Evolutionary conservation across 2,797 vertebrate genomes (phyloP).

Genomic region (Microchirus variegatus): DNA sequence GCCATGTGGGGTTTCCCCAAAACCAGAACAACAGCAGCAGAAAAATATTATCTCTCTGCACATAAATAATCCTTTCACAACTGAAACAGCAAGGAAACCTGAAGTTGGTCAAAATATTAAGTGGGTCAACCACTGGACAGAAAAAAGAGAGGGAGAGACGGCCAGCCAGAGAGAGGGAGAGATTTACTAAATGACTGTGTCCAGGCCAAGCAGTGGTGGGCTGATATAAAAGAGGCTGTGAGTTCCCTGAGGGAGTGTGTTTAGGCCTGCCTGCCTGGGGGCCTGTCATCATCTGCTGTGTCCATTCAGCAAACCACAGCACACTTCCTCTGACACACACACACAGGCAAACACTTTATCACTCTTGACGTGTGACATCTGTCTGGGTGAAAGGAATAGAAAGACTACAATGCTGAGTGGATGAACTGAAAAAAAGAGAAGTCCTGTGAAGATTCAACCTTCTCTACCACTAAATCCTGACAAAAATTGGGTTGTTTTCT

Average conservation of each 20-base stretch:
- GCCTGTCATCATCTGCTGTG: slow-evolving; percentile 42
- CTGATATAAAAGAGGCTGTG: slow-evolving; percentile 44
- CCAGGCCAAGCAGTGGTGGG: slow-evolving; percentile 32
- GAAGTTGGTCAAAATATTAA: slow-evolving; percentile 42
- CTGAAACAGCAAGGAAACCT: slow-evolving; percentile 48
- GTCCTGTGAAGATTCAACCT: slow-evolving; percentile 1
- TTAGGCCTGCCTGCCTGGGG: slow-evolving; percentile 39
- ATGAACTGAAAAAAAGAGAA: slow-evolving; percentile 3
- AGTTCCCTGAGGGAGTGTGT: slow-evolving; percentile 43
- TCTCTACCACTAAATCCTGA: neutral
- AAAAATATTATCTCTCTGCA: slow-evolving; percentile 27
- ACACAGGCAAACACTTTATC: slow-evolving; percentile 1
- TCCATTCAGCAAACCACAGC: slow-evolving; percentile 60
- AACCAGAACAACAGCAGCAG: slow-evolving; percentile 31
- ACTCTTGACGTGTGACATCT: slow-evolving; percentile 28
- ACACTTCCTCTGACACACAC: slow-evolving; percentile 44
- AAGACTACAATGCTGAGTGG: slow-evolving; percentile 2
- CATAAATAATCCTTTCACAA: slow-evolving; percentile 43
- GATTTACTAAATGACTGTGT: slow-evolving; percentile 43
- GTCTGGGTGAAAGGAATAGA: slow-evolving; percentile 37
- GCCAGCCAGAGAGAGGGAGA: slow-evolving; percentile 16
- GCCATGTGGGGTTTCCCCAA: neutral
- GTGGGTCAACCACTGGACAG: slow-evolving; percentile 49
- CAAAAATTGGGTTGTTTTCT: slow-evolving; percentile 5
- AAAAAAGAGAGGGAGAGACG: slow-evolving; percentile 11